These are phyloP conservation scores for Myzus persicae DNA, from an alignment of 1,140 invertebrate species.

Conservation along the genomic window DNA sequence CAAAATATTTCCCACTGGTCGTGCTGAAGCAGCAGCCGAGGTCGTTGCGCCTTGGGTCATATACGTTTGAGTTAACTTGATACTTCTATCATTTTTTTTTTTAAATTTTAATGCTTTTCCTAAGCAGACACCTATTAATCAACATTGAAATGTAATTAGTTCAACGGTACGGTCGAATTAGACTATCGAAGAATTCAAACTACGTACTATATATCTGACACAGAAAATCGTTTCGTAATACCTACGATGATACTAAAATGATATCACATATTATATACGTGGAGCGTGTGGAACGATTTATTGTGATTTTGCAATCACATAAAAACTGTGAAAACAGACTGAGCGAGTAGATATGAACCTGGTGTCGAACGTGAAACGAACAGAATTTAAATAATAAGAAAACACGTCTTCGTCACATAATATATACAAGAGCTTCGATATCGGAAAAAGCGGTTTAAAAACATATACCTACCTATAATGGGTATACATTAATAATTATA, in stretches of 20 bases:
- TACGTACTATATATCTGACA: neutral
- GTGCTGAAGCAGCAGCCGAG: conserved; percentile 22
- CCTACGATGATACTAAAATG: neutral
- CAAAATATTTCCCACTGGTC: conserved; percentile 24
- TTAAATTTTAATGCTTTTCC: neutral
- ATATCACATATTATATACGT: neutral
- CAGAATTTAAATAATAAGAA: neutral
- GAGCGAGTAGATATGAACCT: neutral
- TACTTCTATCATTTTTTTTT: neutral
- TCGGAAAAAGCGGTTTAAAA: neutral
- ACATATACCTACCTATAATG: neutral
- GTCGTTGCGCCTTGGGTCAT: conserved; percentile 35
- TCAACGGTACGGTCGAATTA: neutral
- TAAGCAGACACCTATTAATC: neutral
- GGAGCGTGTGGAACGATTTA: neutral
- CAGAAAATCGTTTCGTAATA: neutral
- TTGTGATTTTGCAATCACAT: neutral
- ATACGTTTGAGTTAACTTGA: neutral
- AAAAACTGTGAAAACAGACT: neutral
- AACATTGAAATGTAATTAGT: neutral
- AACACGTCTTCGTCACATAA: neutral
- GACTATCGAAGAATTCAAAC: neutral
- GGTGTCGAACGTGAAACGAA: neutral
- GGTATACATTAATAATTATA: neutral
- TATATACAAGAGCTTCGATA: neutral